Evolutionary conservation across 2,888 invertebrate species (phyloP).

Genomic region (Idaea straminata): DNA sequence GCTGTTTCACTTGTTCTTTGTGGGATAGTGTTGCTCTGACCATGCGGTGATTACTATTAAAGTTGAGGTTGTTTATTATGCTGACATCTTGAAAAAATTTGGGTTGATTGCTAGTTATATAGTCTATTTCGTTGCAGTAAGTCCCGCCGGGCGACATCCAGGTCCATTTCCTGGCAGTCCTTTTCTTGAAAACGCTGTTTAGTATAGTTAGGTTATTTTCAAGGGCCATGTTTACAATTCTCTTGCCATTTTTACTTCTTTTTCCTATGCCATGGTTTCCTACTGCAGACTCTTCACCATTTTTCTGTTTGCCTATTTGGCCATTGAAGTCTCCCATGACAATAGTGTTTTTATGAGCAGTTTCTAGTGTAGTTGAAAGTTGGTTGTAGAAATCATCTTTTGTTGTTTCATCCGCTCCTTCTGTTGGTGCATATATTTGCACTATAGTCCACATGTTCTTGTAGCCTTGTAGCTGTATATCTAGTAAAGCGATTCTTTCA

Average conservation of each 20-base stretch:
- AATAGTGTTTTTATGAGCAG: background rate
- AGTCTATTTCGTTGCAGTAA: constrained; percentile 3
- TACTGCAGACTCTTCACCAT: background rate
- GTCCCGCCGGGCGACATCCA: constrained; percentile 2
- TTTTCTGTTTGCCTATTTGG: background rate
- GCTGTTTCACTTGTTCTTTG: constrained; percentile 6
- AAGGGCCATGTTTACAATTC: background rate
- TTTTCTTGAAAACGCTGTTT: constrained; percentile 5
- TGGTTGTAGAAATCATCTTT: background rate
- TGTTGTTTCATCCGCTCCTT: background rate
- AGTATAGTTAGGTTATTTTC: constrained; percentile 6
- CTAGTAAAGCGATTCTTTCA: constrained; percentile 7
- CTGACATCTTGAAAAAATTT: background rate
- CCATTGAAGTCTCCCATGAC: constrained; percentile 1
- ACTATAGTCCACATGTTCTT: background rate
- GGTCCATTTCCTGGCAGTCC: background rate
- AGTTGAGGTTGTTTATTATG: background rate
- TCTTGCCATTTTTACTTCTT: constrained; percentile 5
- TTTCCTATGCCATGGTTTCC: constrained; percentile 1
- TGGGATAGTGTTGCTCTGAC: background rate
- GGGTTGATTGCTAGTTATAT: background rate
- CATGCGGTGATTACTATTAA: background rate
- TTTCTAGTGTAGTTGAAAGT: background rate
- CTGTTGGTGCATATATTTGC: constrained; percentile 1
- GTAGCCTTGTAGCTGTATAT: constrained; percentile 3